Evolutionary conservation across 2,113 vertebrate genomes (phyloP), one percentile per base, ranked within the genome.

Genomic region (Malurus elegans): DNA sequence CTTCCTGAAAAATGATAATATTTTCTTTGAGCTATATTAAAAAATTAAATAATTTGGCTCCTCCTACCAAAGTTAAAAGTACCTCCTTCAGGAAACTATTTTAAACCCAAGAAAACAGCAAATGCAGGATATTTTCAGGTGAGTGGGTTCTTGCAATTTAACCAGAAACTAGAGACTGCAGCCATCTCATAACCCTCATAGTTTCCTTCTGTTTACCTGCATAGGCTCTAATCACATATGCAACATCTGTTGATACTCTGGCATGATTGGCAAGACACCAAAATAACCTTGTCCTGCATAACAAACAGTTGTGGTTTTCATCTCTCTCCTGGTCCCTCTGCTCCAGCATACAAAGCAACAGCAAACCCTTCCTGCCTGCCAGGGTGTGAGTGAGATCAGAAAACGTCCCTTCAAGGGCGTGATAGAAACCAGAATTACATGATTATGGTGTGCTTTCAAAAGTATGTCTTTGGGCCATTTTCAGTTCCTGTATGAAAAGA

Each of bases 121-220:
- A 92, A 92, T 36, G 36, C 6, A 53, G 90, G 31, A 19, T 61
- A 84, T 91, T 90, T 96, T 86, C 79, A 75, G 50, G 13, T 0
- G 10, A 47, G 14, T 53, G 38, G 26, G 21, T 74, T 86, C 40
- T 53, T 78, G 53, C 20, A 89, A 79, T 53, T 92, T 87, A 80
- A 86, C 29, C 0, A 4, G 76, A 81, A 34, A 31, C 48, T 69
- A 62, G 54, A 79, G 83, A 82, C 3, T 53, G 32, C 34, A 58
- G 50, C 10, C 16, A 3, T 73, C 42, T 51, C 56, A 42, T 40
- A 94, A 79, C 13, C 4, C 44, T 42, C 17, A 36, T 6, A 36
- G 34, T 72, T 87, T 69, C 57, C 34, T 75, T 95, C 58, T 88
- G 58, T 67, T 93, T 93, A 94, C 87, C 90, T 94, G 78, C 4